Evolutionary conservation across 2,797 vertebrate species (phyloP).

Genomic region (Crocidura indochinensis): DNA sequence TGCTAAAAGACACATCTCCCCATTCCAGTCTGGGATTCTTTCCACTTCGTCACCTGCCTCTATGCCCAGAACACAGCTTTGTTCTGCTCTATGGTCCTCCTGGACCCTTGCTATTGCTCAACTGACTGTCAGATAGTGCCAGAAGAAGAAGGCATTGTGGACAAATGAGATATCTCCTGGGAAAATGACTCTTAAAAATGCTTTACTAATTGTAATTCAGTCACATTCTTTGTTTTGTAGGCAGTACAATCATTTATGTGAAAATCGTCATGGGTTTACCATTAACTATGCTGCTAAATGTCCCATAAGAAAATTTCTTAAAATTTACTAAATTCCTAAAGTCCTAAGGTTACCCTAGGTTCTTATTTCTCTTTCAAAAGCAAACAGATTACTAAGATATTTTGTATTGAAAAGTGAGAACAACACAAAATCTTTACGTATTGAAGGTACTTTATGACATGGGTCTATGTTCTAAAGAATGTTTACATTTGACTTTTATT

Average conservation of each 20-base stretch:
- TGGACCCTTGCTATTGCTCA: constrained; percentile 24
- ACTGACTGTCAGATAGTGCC: constrained; percentile 49
- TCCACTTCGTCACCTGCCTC: neutral
- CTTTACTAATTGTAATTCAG: constrained; percentile 60
- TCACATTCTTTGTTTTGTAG: constrained; percentile 23
- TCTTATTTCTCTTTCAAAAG: constrained; percentile 47
- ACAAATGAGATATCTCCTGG: constrained; percentile 26
- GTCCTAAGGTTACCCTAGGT: constrained; percentile 47
- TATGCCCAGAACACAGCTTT: constrained; percentile 19
- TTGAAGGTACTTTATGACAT: neutral
- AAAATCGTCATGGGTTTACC: constrained; percentile 22
- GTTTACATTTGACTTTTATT: constrained; percentile 14
- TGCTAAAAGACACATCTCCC: constrained; percentile 27
- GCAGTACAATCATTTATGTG: neutral
- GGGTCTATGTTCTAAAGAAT: neutral
- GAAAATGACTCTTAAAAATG: constrained; percentile 62
- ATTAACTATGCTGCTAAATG: constrained; percentile 8
- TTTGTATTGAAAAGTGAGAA: constrained; percentile 39
- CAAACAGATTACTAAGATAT: neutral
- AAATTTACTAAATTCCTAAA: constrained; percentile 60
- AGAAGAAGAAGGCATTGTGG: constrained; percentile 40
- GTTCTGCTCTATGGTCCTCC: neutral
- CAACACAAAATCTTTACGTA: neutral
- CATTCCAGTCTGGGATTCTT: constrained; percentile 44
- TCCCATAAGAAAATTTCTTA: constrained; percentile 55